Evolutionary conservation across 2,113 vertebrate species (phyloP), one percentile per base, ranked within the genome.

Genomic region (Sigmodon hispidus): DNA sequence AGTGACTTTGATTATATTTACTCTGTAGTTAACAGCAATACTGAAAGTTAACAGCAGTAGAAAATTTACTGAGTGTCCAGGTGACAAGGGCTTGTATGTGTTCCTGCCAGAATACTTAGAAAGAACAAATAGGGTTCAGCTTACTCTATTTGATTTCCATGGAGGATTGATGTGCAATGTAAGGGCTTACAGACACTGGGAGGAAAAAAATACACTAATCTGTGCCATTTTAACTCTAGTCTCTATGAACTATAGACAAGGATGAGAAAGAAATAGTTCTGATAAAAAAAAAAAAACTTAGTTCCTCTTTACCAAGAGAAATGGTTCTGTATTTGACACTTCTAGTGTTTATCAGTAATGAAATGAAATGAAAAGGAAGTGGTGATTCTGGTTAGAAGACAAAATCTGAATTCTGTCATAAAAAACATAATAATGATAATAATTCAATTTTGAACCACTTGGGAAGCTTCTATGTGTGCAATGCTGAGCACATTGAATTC

Each of bases 1-100:
- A 61, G 77, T 96, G 91, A 67, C 86, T 95, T 89, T 87, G 89
- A 95, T 87, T 94, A 12, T 87, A 59, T 87, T 94, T 95, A 70
- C 40, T 77, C 45, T 57, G n/a, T 84, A 76, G 69, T 95, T 90
- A 92, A 45, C n/a, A 75, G 80, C 29, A 19, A 65, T 57, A 43
- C 24, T 85, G 10, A 76, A 75, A 87, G 40, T 96, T 83, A 69
- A 26, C n/a, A 55, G 43, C 59, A 50, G 55, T 52, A 52, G 72
- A 8, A 81, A 75, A 34, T 55, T 67, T 48, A 43, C 45, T 24
- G 89, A n/a, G 57, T 70, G 81, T 85, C 61, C 57, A 63, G 11
- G 31, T 36, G 52, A 40, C 31, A 16, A 85, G 73, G 16, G 8
- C 24, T 29, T 36, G 22, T 0, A 1, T 50, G 50, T 89, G 5